These are phyloP conservation scores for Meloe dianella DNA, from an alignment of 2,888 invertebrate species.

Conservation along the genomic window DNA sequence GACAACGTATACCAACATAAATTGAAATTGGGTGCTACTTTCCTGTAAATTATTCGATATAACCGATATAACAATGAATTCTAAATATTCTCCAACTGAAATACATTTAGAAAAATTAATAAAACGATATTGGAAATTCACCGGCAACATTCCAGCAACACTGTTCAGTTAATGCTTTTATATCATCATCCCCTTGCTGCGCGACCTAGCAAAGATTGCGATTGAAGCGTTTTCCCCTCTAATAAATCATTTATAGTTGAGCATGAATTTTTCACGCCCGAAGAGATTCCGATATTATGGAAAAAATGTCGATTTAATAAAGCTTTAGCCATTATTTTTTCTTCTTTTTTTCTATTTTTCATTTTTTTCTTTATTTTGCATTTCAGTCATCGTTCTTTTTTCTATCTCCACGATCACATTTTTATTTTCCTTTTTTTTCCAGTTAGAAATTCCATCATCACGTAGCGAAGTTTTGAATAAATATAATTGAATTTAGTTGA, in stretches of 20 bases:
- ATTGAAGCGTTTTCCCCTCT: slow-evolving; percentile 17
- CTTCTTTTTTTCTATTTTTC: neutral
- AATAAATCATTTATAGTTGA: slow-evolving; percentile 18
- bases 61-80: neutral
- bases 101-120: neutral
- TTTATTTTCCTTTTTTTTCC: neutral
- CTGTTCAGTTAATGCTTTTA: slow-evolving; percentile 5
- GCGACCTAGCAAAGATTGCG: slow-evolving; percentile 6
- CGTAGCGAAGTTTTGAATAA: slow-evolving; percentile 34
- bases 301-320: slow-evolving; percentile 19
- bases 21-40: neutral
- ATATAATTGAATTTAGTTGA: slow-evolving; percentile 34
- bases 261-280: slow-evolving; percentile 17
- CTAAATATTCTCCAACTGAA: neutral
- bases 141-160: neutral
- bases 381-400: neutral
- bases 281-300: slow-evolving; percentile 12
- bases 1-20: neutral
- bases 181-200: neutral
- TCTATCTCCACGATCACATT: neutral
- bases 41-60: neutral
- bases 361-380: neutral
- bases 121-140: neutral
- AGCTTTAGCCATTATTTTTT: neutral
- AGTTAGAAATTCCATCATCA: slow-evolving; percentile 20